Percentiles rank a stretch among this genome's conserved stretches.
Evolutionary conservation across 2,113 vertebrate genomes (phyloP).

Genomic region (Semicossyphus pulcher): DNA sequence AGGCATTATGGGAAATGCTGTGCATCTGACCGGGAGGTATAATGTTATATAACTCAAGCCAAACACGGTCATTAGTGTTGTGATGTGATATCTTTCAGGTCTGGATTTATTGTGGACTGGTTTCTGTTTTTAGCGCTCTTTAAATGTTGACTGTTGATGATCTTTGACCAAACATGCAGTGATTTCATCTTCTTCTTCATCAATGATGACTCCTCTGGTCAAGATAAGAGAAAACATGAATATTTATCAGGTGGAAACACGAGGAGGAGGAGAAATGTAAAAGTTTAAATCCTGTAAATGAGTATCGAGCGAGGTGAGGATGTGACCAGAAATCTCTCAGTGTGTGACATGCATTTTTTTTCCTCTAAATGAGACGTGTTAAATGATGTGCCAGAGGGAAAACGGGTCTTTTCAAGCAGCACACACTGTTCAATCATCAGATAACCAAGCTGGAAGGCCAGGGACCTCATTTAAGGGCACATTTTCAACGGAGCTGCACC

Average conservation of each 20-base stretch:
- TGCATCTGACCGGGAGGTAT: no score
- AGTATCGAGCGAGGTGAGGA: constrained; percentile 67
- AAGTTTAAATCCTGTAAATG: constrained; percentile 72
- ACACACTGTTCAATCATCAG: constrained; percentile 80
- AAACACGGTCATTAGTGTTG: constrained; percentile 9
- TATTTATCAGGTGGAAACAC: constrained; percentile 41
- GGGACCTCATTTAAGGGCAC: constrained; percentile 76
- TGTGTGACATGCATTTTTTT: constrained; percentile 79
- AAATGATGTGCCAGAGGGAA: constrained; percentile 77
- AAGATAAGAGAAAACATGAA: constrained; percentile 70
- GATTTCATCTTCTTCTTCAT: no score
- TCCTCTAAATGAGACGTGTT: constrained; percentile 79
- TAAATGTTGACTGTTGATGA: constrained; percentile 12
- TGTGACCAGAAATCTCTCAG: constrained; percentile 69
- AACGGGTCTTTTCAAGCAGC: constrained; percentile 78
- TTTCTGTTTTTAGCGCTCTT: no score
- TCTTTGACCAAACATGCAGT: neutral
- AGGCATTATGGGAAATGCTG: no score
- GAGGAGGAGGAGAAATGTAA: no score
- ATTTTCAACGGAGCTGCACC: constrained; percentile 58
- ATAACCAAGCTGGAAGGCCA: constrained; percentile 77
- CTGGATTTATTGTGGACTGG: constrained; percentile 47
- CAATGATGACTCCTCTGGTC: no score
- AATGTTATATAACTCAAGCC: constrained; percentile 68
- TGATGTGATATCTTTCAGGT: constrained; percentile 47